Conservation (phyloP, 2,113 vertebrate species). For the Apus apus region DNA sequence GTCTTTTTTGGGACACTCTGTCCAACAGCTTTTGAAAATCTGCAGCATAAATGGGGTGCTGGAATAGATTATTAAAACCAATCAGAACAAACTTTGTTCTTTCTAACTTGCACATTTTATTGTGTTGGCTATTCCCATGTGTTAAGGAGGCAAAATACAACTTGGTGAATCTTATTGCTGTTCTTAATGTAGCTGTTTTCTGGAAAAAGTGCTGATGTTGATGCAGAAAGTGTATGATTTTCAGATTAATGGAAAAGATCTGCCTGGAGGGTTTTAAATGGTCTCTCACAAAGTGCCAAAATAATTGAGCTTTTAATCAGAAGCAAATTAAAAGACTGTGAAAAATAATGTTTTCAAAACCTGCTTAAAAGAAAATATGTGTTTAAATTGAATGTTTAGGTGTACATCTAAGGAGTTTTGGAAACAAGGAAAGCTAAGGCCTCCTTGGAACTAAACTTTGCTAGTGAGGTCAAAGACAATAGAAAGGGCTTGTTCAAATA, state of each 20-base stretch:
- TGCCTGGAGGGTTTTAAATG: neutral
- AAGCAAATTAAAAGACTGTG: neutral
- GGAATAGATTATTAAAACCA: neutral
- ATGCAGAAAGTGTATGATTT: neutral
- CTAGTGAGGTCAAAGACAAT: too few relatives aligned
- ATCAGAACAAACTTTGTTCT: fast-evolving
- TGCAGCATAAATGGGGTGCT: neutral
- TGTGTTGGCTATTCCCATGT: neutral
- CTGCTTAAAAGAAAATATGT: neutral
- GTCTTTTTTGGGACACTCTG: neutral
- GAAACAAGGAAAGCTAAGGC: neutral
- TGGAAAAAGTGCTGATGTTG: neutral
- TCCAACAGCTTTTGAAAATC: neutral
- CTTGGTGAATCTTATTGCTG: neutral
- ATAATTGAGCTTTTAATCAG: neutral
- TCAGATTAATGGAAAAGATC: neutral
- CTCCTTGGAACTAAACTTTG: too few relatives aligned
- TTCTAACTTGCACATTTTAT: neutral
- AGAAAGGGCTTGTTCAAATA: too few relatives aligned
- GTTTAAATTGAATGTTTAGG: neutral
- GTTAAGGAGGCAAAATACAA: neutral
- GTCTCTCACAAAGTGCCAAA: neutral
- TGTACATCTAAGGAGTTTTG: neutral
- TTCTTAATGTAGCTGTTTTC: neutral
- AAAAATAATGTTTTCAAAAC: constrained; percentile 10